Evolutionary conservation across 2,113 vertebrate genomes (phyloP), one percentile per base, ranked within the genome.

Genomic region (Chlorodrepanis virens): DNA sequence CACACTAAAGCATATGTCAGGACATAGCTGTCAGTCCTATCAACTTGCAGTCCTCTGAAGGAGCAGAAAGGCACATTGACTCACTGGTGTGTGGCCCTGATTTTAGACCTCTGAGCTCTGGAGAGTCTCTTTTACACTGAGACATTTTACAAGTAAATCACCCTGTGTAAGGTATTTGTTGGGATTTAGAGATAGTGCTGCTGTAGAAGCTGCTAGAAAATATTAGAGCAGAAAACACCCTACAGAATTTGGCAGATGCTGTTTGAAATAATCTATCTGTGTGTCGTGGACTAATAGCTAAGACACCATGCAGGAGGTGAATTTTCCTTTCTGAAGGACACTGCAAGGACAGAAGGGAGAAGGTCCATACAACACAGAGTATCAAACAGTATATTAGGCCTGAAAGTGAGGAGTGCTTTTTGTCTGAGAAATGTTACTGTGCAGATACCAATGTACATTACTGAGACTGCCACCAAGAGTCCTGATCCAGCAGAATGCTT

Each of bases 1-100:
- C 92, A 93, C 92, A 78, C 71, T 75, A 86, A 93, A 95, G 76
- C 93, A 86, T 95, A 91, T 96, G 92, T 94, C 87, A 94, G 72
- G 96, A 68, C 85, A 92, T 85, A 90, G 86, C 76, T 97, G 90
- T 96, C 92, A 90, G 76, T 78, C 64, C 71, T 83, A 54, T 85
- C 93, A 90, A 83, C 61, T 47, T 90, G 54, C 53, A 76, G 60
- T 63, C 87, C 72, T 89, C 53, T 86, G 90, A 74, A 86, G 92
- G 59, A 93, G 47, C 42, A 7, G 60, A 91, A 97, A 83, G 75
- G 35, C 52, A 69, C 53, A 35, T 50, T 90, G 61, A 85, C 75
- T 94, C 85, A 86, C 64, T 12, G 17, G 19, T 52, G n/a, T 80
- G 56, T 74, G 68, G 13, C 76, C 68, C 31, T 78, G 68, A 86